phyloP scores from a whole-genome alignment of 2,888 invertebrate genomes.

The Caenorhabditis angaria region DNA sequence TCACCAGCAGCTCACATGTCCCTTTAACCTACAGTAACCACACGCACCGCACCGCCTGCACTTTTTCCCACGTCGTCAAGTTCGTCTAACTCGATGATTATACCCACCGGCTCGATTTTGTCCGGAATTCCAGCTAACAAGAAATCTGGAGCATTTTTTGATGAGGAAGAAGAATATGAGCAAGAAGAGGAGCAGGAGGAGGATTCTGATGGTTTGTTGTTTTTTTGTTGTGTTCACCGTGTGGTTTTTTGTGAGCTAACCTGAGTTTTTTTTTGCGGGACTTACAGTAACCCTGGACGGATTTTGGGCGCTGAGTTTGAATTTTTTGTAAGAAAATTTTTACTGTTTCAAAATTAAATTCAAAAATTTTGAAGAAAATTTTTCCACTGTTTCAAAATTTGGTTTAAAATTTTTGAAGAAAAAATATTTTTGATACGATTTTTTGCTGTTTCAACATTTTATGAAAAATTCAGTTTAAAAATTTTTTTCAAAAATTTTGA shows the following conservation, averaged over 20 bases:
- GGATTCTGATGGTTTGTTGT: background rate
- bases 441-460: background rate
- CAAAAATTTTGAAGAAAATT: too few relatives aligned
- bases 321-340: too few relatives aligned
- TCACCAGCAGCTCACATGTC: background rate
- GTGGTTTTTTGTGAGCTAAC: background rate
- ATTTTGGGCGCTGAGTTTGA: slow-evolving; percentile 3
- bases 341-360: too few relatives aligned
- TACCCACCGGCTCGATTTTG: slow-evolving; percentile 38
- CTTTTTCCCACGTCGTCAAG: too few relatives aligned
- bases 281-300: background rate
- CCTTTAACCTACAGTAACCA: slow-evolving; percentile 36
- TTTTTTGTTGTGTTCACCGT: slow-evolving; percentile 7
- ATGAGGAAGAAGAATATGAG: slow-evolving; percentile 16
- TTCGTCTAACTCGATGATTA: slow-evolving; percentile 13
- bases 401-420: background rate
- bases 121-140: slow-evolving; percentile 23
- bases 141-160: slow-evolving; percentile 9
- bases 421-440: too few relatives aligned
- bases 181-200: slow-evolving; percentile 24
- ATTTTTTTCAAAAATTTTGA: background rate
- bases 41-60: slow-evolving; percentile 34
- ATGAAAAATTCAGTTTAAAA: background rate
- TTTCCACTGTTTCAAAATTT: too few relatives aligned
- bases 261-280: slow-evolving; percentile 5